Conservation (phyloP, 2,888 invertebrate species). For the Oscheius sp. region DNA sequence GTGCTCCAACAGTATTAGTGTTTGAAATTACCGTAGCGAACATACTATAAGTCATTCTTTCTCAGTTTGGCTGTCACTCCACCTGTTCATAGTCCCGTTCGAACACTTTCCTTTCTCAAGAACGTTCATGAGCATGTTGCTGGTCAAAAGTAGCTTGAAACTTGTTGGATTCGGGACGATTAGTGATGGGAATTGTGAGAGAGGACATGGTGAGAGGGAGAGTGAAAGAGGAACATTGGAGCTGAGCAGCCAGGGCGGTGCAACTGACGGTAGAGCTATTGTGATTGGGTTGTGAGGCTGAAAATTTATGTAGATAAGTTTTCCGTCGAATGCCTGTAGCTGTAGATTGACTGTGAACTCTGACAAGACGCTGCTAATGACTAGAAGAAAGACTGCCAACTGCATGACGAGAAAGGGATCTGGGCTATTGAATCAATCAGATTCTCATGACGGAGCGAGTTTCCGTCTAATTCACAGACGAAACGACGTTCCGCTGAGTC, state of each 20-base stretch:
- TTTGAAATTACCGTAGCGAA: slow-evolving; percentile 7
- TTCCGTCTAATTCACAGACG: background rate
- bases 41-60: background rate
- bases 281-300: slow-evolving; percentile 20
- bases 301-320: background rate
- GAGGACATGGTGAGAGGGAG: slow-evolving; percentile 20
- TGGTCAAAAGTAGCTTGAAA: slow-evolving; percentile 5
- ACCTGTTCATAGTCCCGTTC: slow-evolving; percentile 11
- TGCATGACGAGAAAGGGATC: background rate
- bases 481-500: no score
- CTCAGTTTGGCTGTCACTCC: background rate
- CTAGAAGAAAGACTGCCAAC: background rate
- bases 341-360: slow-evolving; percentile 21
- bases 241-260: slow-evolving; percentile 29
- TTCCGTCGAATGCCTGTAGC: background rate
- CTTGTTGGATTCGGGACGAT: slow-evolving; percentile 5
- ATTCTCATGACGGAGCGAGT: slow-evolving; percentile 8
- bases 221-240: slow-evolving; percentile 20
- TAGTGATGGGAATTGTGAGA: slow-evolving; percentile 15
- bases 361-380: background rate
- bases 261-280: slow-evolving; percentile 16
- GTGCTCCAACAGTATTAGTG: background rate
- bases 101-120: background rate
- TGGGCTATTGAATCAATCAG: no score
- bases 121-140: background rate